Evolutionary conservation across 2,888 invertebrate genomes (phyloP).

Genomic region (Mesopsocus fuscifrons): DNA sequence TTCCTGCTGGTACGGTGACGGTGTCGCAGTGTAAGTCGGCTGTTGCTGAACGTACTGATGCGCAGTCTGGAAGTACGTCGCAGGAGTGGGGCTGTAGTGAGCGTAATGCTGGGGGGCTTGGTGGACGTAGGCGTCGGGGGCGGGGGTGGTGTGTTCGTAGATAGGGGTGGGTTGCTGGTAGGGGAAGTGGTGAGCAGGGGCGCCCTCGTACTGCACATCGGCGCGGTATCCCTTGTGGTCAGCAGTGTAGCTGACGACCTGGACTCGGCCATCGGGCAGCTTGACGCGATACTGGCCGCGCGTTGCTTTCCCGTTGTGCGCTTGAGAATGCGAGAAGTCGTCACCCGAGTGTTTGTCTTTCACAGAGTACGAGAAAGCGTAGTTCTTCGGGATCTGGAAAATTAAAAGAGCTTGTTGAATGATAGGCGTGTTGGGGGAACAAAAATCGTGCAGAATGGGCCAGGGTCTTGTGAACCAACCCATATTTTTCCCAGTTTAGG

Average conservation of each 20-base stretch:
- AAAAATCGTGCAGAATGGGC: too few relatives aligned
- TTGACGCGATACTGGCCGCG: constrained; percentile 47
- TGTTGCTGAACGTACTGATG: neutral
- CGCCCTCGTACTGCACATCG: constrained; percentile 35
- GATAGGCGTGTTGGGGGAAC: too few relatives aligned
- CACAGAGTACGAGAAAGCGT: constrained; percentile 45
- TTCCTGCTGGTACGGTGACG: neutral
- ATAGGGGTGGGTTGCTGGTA: neutral
- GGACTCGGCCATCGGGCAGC: constrained; percentile 43
- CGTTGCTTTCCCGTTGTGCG: constrained; percentile 38
- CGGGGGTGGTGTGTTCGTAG: neutral
- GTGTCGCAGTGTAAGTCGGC: neutral
- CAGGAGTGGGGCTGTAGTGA: neutral
- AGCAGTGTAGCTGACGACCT: constrained; percentile 45
- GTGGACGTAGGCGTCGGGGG: neutral
- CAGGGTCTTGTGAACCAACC: too few relatives aligned
- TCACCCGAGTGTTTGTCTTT: constrained; percentile 40
- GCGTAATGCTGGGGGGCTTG: neutral
- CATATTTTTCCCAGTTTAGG: too few relatives aligned
- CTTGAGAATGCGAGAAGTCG: constrained; percentile 45
- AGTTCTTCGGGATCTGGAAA: constrained; percentile 27
- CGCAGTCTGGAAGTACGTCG: neutral
- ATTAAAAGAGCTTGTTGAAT: too few relatives aligned
- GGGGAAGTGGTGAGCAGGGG: neutral
- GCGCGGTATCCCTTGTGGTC: constrained; percentile 47